Conservation (phyloP, 2,797 vertebrate species). For the Ambastaia sidthimunki region DNA sequence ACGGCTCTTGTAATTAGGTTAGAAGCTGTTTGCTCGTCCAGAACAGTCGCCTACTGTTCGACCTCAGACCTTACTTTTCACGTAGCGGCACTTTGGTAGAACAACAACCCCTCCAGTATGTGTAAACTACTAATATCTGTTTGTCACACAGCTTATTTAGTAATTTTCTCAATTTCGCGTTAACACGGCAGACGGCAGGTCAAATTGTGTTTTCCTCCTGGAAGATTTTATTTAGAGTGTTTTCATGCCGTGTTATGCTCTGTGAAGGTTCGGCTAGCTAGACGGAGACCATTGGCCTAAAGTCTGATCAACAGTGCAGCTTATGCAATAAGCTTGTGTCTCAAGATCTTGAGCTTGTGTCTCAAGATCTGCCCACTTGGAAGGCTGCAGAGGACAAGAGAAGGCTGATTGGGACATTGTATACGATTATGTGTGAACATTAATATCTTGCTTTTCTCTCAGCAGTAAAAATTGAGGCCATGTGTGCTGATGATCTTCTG, state of each 20-base stretch:
- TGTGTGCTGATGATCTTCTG: constrained; percentile 94
- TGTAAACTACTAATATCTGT: constrained; percentile 61
- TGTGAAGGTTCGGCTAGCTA: not conserved
- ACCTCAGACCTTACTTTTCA: constrained; percentile 40
- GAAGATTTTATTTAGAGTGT: not conserved
- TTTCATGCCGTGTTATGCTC: not conserved
- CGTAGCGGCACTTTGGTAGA: constrained; percentile 47
- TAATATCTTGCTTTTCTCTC: constrained; percentile 17
- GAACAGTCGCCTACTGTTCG: constrained; percentile 61
- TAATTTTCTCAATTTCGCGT: constrained; percentile 22
- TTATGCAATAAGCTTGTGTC: too few species aligned
- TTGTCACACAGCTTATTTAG: constrained; percentile 63
- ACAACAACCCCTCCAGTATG: constrained; percentile 55
- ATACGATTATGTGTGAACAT: too few species aligned
- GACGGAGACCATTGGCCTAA: too few species aligned
- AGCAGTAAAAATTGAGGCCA: constrained; percentile 87
- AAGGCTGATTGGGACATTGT: too few species aligned
- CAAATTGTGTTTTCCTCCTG: not conserved
- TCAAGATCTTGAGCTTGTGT: too few species aligned
- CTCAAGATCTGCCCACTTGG: too few species aligned
- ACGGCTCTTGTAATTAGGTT: constrained; percentile 47
- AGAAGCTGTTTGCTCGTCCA: not conserved
- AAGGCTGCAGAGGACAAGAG: too few species aligned
- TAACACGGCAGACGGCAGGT: not conserved
- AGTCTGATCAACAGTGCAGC: too few species aligned